Evolutionary conservation across 2,888 invertebrate species (phyloP).

Genomic region (Horisme vitalbata): DNA sequence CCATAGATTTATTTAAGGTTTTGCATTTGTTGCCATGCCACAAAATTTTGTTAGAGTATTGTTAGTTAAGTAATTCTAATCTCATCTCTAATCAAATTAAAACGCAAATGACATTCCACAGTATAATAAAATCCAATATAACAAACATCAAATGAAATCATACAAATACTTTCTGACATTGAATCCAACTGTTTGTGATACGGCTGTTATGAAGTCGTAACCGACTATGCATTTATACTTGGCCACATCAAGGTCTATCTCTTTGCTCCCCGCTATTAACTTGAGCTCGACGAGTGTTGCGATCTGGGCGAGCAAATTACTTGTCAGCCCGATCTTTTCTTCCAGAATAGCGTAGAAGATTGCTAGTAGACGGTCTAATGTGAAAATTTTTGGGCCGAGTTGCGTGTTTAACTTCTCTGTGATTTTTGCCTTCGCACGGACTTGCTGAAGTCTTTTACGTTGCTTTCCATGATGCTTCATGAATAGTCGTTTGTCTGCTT

Average conservation of each 20-base stretch:
- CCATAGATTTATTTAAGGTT: not conserved
- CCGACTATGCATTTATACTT: constrained; percentile 94
- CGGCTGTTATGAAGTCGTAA: constrained; percentile 89
- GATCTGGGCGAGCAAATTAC: constrained; percentile 93
- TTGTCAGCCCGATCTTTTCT: constrained; percentile 92
- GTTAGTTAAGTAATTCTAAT: constrained; percentile 12
- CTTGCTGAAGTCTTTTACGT: constrained; percentile 84
- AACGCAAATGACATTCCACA: constrained; percentile 13
- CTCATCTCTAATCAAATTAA: constrained; percentile 29
- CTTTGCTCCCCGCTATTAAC: constrained; percentile 88
- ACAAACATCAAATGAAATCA: constrained; percentile 80
- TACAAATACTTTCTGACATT: constrained; percentile 89
- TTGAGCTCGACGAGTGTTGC: constrained; percentile 93
- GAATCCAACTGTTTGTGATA: constrained; percentile 90
- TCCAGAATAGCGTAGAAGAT: constrained; percentile 95
- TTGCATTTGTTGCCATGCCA: not conserved
- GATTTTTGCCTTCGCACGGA: constrained; percentile 83
- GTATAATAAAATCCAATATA: constrained; percentile 24
- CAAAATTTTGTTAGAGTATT: too few relatives aligned
- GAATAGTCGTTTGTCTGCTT: constrained; percentile 93
- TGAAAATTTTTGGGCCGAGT: constrained; percentile 92
- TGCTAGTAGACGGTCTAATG: constrained; percentile 90
- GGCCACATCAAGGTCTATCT: constrained; percentile 89
- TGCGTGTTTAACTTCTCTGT: constrained; percentile 84
- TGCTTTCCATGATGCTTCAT: constrained; percentile 90